Evolutionary conservation across 2,113 vertebrate genomes (phyloP).

Genomic region (Rhegmatorhina hoffmannsi): DNA sequence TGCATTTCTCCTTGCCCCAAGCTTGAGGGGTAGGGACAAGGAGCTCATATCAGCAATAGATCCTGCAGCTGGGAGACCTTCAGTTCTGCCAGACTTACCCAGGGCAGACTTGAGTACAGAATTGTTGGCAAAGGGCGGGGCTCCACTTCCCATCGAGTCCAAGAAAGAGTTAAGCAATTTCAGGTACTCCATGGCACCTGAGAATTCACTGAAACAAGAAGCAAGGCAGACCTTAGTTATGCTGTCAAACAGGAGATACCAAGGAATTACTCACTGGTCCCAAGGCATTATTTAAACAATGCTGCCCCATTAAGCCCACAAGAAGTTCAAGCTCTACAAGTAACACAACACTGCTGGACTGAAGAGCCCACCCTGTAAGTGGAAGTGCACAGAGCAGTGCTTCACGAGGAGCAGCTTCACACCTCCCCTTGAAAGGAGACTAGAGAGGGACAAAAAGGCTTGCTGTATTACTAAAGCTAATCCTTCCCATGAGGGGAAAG

Average conservation of each 20-base stretch:
- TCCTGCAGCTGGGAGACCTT: background rate
- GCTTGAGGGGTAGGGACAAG: background rate
- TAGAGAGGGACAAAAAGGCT: background rate
- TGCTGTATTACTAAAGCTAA: background rate
- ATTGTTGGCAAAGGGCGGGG: conserved; percentile 68
- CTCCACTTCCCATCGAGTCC: conserved; percentile 78
- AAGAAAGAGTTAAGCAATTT: conserved; percentile 90
- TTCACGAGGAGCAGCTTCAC: background rate
- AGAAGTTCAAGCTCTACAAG: background rate
- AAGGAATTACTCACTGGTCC: background rate
- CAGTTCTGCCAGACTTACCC: conserved; percentile 58
- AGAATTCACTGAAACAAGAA: conserved; percentile 86
- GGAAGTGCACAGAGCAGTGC: fast-evolving
- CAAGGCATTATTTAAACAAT: background rate
- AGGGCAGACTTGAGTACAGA: conserved; percentile 75
- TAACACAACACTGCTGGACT: background rate
- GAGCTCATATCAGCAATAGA: background rate
- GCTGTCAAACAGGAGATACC: background rate
- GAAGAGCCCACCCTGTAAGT: background rate
- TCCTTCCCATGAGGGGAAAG: background rate
- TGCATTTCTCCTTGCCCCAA: background rate
- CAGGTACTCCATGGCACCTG: conserved; percentile 87
- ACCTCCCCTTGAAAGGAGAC: background rate
- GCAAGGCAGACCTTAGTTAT: background rate
- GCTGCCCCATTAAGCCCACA: background rate